These are phyloP conservation scores for Eutolmus rufibarbis DNA, from an alignment of 2,888 invertebrate genomes.

Conservation along the genomic window DNA sequence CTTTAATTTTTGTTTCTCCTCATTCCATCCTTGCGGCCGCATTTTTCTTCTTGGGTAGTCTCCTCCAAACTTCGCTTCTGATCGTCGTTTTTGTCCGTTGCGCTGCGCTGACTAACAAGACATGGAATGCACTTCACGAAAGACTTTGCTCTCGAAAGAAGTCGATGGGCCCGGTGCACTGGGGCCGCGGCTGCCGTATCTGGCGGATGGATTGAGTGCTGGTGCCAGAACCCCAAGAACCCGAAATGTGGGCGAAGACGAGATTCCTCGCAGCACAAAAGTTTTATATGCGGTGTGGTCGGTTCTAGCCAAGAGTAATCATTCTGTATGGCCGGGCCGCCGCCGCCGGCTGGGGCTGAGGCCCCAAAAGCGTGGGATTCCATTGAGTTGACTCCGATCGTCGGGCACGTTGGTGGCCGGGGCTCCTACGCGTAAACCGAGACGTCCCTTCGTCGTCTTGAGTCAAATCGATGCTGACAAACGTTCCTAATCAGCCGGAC, in stretches of 20 bases:
- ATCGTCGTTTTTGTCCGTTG: not conserved
- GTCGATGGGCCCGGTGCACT: not conserved
- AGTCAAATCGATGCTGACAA: not conserved
- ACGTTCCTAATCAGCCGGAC: not conserved
- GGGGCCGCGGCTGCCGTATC: not conserved
- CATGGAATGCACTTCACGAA: conserved; percentile 18
- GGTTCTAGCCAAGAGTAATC: not conserved
- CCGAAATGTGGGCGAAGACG: conserved; percentile 22
- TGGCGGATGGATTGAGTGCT: conserved; percentile 13
- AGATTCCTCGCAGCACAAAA: conserved; percentile 5
- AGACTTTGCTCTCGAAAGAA: conserved; percentile 6
- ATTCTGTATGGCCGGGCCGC: not conserved
- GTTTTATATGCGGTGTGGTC: not conserved
- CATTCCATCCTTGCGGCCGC: conserved; percentile 12
- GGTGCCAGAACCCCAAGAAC: conserved; percentile 3
- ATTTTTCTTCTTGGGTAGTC: conserved; percentile 30
- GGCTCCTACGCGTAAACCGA: not conserved
- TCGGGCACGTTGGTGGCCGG: conserved; percentile 10
- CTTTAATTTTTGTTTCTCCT: conserved; percentile 9
- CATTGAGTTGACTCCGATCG: not conserved
- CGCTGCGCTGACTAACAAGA: conserved; percentile 21
- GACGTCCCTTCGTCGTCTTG: not conserved
- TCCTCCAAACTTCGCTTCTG: not conserved
- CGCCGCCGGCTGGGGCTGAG: not conserved
- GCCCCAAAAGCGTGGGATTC: conserved; percentile 22